phyloP scores from a whole-genome alignment of 2,797 vertebrate species.

The Columba guinea region DNA sequence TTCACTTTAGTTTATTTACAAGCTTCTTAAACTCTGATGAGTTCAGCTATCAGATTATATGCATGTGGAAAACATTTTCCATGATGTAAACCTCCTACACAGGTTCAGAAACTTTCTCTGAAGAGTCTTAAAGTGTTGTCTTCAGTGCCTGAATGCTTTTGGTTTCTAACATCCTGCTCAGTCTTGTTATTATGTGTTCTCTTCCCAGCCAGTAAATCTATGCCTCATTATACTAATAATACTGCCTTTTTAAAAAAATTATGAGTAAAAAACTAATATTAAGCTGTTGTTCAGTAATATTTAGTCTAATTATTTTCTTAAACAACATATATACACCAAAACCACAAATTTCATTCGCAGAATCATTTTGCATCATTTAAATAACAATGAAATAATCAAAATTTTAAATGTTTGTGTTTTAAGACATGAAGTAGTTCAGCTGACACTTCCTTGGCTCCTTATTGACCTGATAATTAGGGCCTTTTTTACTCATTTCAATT shows the following conservation, averaged over 20 bases:
- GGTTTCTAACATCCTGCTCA: neutral
- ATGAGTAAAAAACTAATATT: neutral
- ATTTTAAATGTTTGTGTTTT: neutral
- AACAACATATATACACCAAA: neutral
- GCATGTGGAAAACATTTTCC: neutral
- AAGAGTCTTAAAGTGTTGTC: neutral
- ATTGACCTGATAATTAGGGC: neutral
- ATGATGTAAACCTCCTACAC: neutral
- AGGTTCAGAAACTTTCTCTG: neutral
- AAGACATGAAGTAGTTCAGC: neutral
- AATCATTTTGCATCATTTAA: neutral
- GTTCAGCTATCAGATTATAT: neutral
- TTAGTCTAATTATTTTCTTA: neutral
- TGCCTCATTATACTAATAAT: neutral
- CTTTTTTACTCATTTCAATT: neutral
- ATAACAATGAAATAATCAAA: neutral
- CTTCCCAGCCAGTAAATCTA: neutral
- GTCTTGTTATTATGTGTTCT: neutral
- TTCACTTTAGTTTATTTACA: neutral
- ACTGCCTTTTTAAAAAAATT: neutral
- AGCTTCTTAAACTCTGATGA: neutral
- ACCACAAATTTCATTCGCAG: neutral
- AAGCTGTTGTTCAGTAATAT: neutral
- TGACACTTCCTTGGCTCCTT: neutral
- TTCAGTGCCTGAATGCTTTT: neutral